Evolutionary conservation across 2,888 invertebrate genomes (phyloP).

Genomic region (Polyploca ridens): DNA sequence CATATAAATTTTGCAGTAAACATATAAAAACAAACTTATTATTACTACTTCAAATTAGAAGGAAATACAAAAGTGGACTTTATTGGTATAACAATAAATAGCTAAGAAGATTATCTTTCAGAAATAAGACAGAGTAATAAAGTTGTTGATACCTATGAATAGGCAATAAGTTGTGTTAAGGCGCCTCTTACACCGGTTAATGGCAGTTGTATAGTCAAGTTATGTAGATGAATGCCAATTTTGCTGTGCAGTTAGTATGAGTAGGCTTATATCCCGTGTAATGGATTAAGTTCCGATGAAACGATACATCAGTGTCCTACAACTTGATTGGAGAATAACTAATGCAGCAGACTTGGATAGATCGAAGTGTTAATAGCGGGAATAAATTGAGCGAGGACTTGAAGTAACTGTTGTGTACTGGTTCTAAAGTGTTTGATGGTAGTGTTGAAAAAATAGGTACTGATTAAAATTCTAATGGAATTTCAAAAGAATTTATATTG

Average conservation of each 20-base stretch:
- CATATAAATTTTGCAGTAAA: conserved; percentile 33
- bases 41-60: not conserved
- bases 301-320: conserved; percentile 9
- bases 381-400: not conserved
- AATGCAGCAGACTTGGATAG: not conserved
- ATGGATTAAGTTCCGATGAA: conserved; percentile 20
- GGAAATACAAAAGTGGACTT: not conserved
- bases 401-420: not conserved
- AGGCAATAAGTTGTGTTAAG: conserved; percentile 71
- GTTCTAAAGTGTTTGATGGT: not conserved
- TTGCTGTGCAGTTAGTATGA: conserved; percentile 45
- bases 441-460: not conserved
- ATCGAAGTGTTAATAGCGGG: conserved; percentile 7
- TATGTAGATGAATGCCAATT: conserved; percentile 72
- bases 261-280: conserved; percentile 14
- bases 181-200: conserved; percentile 68
- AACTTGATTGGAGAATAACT: conserved; percentile 8
- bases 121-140: not conserved
- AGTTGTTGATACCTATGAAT: conserved; percentile 49
- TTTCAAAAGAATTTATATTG: not conserved
- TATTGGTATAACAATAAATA: not conserved
- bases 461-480: too few relatives aligned
- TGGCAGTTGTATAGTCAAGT: conserved; percentile 67
- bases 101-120: not conserved
- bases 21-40: conserved; percentile 13